Percentiles rank a stretch among this genome's conserved stretches.
Conservation (phyloP, 2,113 vertebrate species). For the Chaenogobius annularis region DNA sequence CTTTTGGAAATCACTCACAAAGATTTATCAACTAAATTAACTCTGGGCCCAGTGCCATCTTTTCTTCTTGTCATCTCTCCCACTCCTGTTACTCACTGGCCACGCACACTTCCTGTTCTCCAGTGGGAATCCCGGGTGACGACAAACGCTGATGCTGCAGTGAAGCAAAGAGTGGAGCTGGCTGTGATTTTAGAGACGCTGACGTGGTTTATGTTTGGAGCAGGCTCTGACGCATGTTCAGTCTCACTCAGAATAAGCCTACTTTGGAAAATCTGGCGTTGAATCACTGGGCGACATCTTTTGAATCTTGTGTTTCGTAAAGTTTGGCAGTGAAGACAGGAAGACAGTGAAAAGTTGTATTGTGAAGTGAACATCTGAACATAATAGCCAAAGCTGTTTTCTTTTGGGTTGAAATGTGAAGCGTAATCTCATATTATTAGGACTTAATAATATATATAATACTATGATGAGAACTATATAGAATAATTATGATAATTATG, state of each 20-base stretch:
- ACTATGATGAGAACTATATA: too few relatives aligned
- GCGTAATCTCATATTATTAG: too few relatives aligned
- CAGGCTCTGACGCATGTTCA: slow-evolving; percentile 5
- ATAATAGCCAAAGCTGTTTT: too few relatives aligned
- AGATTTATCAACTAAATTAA: slow-evolving; percentile 7
- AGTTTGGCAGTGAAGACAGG: not conserved
- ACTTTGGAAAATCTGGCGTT: not conserved
- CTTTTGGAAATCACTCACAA: slow-evolving; percentile 7
- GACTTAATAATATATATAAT: too few relatives aligned
- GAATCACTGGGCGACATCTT: not conserved
- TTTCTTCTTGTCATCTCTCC: slow-evolving; percentile 12
- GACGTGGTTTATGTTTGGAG: slow-evolving; percentile 27
- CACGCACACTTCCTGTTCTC: slow-evolving; percentile 16
- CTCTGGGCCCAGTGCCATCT: slow-evolving; percentile 8
- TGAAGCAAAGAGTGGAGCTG: slow-evolving; percentile 19
- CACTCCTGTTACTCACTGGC: slow-evolving; percentile 12
- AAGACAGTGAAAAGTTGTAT: not conserved
- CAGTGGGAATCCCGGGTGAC: slow-evolving; percentile 66
- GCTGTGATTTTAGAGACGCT: slow-evolving; percentile 25
- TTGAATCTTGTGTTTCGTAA: not conserved
- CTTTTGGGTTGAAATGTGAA: too few relatives aligned
- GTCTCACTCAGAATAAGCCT: not conserved
- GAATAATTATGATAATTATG: too few relatives aligned
- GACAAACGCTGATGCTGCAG: slow-evolving; percentile 60
- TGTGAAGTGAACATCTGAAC: too few relatives aligned